These are phyloP conservation scores for Chaetogeoica ovagalla DNA, from an alignment of 2,888 invertebrate species.

Conservation along the genomic window DNA sequence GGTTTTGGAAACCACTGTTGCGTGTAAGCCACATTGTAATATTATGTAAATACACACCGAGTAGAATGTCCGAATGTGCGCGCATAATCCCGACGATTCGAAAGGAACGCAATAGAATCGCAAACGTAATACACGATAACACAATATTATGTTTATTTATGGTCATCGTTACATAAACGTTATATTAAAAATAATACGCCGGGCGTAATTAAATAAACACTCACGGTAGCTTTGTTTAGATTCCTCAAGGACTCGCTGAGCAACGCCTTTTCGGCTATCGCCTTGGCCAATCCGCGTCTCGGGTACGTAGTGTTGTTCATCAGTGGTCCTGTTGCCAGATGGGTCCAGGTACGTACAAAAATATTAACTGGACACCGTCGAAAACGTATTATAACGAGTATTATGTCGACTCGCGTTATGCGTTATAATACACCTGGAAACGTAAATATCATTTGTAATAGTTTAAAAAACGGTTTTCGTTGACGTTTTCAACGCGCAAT, in stretches of 20 bases:
- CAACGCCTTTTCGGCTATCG: conserved; percentile 46
- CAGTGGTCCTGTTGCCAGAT: no score
- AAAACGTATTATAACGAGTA: no score
- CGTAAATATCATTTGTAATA: no score
- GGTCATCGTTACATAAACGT: conserved; percentile 4
- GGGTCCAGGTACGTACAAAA: no score
- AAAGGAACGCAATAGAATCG: conserved; percentile 16
- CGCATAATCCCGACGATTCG: neutral
- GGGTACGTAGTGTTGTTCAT: neutral
- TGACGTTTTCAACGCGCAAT: no score
- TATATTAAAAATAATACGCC: neutral
- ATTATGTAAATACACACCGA: no score
- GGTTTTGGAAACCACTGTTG: no score
- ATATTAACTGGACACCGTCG: no score
- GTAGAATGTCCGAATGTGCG: neutral
- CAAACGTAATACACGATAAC: neutral
- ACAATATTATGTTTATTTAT: conserved; percentile 2
- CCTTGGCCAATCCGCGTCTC: conserved; percentile 35
- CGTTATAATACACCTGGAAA: no score
- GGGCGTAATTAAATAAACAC: conserved; percentile 16
- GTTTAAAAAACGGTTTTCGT: no score
- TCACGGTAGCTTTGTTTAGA: conserved; percentile 45
- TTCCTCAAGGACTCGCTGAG: conserved; percentile 44
- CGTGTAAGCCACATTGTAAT: no score
- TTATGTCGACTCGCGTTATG: no score